Evolutionary conservation across 92 coral and sea anemone genomes (phyloP).

Genomic region (Actinostola sp.): DNA sequence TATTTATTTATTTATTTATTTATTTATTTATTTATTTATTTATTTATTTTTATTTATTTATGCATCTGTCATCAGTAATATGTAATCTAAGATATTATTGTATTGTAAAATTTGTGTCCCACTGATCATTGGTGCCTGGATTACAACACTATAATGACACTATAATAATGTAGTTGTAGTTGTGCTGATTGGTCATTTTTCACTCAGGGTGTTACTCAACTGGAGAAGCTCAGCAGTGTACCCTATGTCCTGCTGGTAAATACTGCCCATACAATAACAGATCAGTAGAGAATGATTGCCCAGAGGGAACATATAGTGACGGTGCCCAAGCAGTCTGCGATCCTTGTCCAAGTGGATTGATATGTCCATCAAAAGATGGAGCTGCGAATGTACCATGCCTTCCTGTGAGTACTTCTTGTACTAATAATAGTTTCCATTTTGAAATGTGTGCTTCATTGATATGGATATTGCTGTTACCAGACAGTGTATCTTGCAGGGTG

Average conservation of each 20-base stretch:
- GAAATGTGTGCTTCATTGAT: background rate
- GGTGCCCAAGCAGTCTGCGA: slow-evolving; percentile 78
- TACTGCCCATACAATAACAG: slow-evolving; percentile 72
- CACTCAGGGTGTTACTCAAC: slow-evolving; percentile 80
- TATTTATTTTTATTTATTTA: no score
- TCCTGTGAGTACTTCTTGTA: slow-evolving; percentile 62
- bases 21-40: no score
- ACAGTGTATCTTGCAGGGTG: no score
- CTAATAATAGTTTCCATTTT: no score
- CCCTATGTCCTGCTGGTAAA: slow-evolving; percentile 77
- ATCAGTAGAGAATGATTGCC: slow-evolving; percentile 51
- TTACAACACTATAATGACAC: no score
- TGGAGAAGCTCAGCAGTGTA: slow-evolving; percentile 76
- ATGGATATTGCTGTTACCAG: no score
- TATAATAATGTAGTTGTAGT: background rate
- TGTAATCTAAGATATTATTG: no score
- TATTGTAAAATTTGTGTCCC: no score
- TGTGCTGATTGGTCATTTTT: background rate
- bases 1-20: no score
- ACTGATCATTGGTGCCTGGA: no score
- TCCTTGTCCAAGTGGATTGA: slow-evolving; percentile 88
- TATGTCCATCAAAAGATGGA: slow-evolving; percentile 82
- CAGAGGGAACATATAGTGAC: slow-evolving; percentile 70
- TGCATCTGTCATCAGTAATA: no score
- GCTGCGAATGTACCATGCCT: slow-evolving; percentile 84